Conservation (phyloP, 1,140 invertebrate genomes). For the Phenacoccus solenopsis region DNA sequence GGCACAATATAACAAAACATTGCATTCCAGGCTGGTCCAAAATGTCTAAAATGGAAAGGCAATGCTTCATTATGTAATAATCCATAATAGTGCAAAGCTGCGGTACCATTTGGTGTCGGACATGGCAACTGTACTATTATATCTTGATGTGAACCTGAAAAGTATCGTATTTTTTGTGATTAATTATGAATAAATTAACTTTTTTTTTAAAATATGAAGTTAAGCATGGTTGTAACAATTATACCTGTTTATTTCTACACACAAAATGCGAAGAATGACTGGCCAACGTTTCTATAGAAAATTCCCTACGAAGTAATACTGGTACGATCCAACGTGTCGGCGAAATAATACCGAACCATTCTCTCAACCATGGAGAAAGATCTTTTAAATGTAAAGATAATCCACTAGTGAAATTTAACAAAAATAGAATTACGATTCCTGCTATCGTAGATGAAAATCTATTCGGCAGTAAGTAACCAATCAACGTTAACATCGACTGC, state of each 20-base stretch:
- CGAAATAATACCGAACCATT: slow-evolving; percentile 52
- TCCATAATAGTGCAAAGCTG: slow-evolving; percentile 40
- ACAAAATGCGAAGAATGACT: slow-evolving; percentile 40
- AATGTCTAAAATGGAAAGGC: slow-evolving; percentile 13
- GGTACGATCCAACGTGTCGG: slow-evolving; percentile 62
- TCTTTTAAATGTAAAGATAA: slow-evolving; percentile 58
- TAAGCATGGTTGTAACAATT: neutral
- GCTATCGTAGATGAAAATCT: slow-evolving; percentile 25
- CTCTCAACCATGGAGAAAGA: slow-evolving; percentile 41
- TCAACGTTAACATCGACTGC: slow-evolving; percentile 53
- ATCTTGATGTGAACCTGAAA: slow-evolving; percentile 56
- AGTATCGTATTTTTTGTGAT: slow-evolving; percentile 9
- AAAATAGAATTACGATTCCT: neutral
- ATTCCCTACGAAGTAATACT: slow-evolving; percentile 49
- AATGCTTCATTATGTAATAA: slow-evolving; percentile 16
- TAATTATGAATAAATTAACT: no score
- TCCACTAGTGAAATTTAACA: slow-evolving; percentile 39
- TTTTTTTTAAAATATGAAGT: no score
- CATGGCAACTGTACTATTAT: slow-evolving; percentile 68
- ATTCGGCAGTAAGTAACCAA: slow-evolving; percentile 49
- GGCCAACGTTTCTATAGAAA: slow-evolving; percentile 45
- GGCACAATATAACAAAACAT: neutral
- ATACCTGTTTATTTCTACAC: slow-evolving; percentile 54
- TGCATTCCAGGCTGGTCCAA: neutral
- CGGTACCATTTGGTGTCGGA: slow-evolving; percentile 58